phyloP scores from a whole-genome alignment of 2,797 vertebrate genomes.

The Rhadinocentrus ornatus region DNA sequence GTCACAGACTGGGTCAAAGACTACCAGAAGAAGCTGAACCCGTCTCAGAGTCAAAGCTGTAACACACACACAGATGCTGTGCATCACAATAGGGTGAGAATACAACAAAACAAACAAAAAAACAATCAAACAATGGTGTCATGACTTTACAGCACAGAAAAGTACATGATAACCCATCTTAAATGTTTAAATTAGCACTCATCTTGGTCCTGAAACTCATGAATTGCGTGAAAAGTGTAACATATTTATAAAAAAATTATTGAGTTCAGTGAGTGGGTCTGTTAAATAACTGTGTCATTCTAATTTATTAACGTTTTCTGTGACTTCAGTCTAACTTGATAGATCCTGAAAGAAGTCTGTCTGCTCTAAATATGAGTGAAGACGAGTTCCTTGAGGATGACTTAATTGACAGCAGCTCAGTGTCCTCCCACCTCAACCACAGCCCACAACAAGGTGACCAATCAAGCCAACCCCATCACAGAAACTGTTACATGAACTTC shows the following conservation, averaged over 20 bases:
- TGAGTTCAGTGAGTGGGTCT: neutral
- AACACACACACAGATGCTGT: constrained; percentile 1
- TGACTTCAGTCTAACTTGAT: constrained; percentile 58
- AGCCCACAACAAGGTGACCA: constrained; percentile 59
- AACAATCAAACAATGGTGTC: neutral
- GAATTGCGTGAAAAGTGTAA: neutral
- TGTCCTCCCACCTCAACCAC: constrained; percentile 53
- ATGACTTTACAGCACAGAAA: no score
- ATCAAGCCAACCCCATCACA: neutral
- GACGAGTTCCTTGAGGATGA: constrained; percentile 67
- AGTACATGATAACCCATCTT: no score
- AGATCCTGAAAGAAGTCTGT: constrained; percentile 73
- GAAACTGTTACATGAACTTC: neutral
- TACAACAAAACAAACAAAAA: neutral
- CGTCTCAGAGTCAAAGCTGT: constrained; percentile 31
- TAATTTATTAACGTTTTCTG: neutral
- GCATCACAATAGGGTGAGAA: constrained; percentile 59
- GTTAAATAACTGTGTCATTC: neutral
- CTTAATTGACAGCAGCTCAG: constrained; percentile 52
- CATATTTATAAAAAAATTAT: neutral
- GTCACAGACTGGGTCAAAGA: constrained; percentile 84
- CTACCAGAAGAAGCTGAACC: constrained; percentile 77
- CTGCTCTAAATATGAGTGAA: constrained; percentile 65
- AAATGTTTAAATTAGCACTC: neutral
- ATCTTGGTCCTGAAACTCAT: neutral